Base-by-base conservation (phyloP, 2,113 vertebrate genomes). In the Ophiodon elongatus region DNA sequence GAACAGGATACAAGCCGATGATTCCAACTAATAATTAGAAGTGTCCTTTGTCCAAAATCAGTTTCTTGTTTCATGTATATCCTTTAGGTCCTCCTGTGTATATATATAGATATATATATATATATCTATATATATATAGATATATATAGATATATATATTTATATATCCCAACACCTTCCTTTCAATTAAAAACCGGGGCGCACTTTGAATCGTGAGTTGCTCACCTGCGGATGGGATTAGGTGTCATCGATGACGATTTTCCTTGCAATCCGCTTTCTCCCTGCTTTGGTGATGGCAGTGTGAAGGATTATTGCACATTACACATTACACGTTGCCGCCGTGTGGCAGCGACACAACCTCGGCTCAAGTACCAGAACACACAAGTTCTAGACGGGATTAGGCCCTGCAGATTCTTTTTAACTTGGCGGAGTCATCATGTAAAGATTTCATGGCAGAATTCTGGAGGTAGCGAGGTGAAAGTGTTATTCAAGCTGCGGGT, bases 301-400 rank as follows among this genome's bases (percentile, higher is more conserved):
- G 62, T 17, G n/a, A 64, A 70, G 88, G 83, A 90, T 92, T 89
- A 86, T 73, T 80, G 74, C 84, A 84, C 65, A 85, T 92, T 88
- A 86, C 52, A 60, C 68, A 31, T 90, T 73, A 75, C 71, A 85
- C 90, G 89, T 86, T 82, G 56, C 76, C 78, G 73, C 25, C 25
- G 29, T 84, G 82, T 81, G 57, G 72, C 60, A 29, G 75, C 11
- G 68, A 60, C 72, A 68, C 76, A 84, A 76, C 89, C 83, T 86
- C 83, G 71, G 69, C 50, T 86, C 80, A 25, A 77, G 82, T 33
- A 76, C 69, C 50, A 41, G 81, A 85, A 77, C 70, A 72, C 73
- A 86, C 70, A 50, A 63, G 82, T 82, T 80, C 80, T 84, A 89
- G 69, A 79, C 14, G 2, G 85, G 82, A 91, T 91, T 86, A 87